These are phyloP conservation scores for Danionella cerebrum DNA, from an alignment of 2,113 vertebrate genomes.

Conservation along the genomic window DNA sequence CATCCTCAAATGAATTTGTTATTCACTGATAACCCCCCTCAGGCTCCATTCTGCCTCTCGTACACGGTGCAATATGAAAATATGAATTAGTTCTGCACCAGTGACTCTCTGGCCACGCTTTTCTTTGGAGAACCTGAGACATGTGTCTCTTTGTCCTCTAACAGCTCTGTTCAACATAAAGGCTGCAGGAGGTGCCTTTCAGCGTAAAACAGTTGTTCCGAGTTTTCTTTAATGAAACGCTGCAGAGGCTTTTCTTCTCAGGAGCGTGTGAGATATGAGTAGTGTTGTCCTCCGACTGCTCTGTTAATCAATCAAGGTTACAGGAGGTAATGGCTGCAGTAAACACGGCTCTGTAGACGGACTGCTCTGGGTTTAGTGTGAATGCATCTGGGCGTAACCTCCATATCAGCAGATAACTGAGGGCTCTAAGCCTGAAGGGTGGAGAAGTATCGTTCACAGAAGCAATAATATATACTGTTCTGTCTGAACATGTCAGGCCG, in stretches of 20 bases:
- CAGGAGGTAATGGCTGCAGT: conserved; percentile 19
- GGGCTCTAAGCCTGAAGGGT: conserved; percentile 14
- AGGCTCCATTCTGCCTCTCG: conserved; percentile 30
- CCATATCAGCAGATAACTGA: conserved; percentile 10
- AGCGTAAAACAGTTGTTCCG: too few species aligned
- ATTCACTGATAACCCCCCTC: conserved; percentile 52
- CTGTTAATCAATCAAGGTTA: conserved; percentile 26
- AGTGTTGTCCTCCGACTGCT: background rate
- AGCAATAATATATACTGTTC: too few species aligned
- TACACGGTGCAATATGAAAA: conserved; percentile 45
- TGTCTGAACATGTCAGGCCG: too few species aligned
- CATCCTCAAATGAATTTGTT: conserved; percentile 47
- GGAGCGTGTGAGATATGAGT: background rate
- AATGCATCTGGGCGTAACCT: conserved; percentile 35
- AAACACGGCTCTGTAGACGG: conserved; percentile 32
- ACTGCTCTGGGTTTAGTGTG: conserved; percentile 33
- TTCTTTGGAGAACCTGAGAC: background rate
- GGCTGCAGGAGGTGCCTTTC: too few species aligned
- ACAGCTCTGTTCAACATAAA: background rate
- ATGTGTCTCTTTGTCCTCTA: background rate
- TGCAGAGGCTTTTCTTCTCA: background rate
- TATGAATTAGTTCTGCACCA: conserved; percentile 56
- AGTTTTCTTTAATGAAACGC: conserved; percentile 45
- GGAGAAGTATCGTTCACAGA: background rate
- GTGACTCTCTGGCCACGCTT: conserved; percentile 32